These are phyloP conservation scores for Microtus richardsoni DNA, from an alignment of 2,113 vertebrate genomes.

Conservation along the genomic window DNA sequence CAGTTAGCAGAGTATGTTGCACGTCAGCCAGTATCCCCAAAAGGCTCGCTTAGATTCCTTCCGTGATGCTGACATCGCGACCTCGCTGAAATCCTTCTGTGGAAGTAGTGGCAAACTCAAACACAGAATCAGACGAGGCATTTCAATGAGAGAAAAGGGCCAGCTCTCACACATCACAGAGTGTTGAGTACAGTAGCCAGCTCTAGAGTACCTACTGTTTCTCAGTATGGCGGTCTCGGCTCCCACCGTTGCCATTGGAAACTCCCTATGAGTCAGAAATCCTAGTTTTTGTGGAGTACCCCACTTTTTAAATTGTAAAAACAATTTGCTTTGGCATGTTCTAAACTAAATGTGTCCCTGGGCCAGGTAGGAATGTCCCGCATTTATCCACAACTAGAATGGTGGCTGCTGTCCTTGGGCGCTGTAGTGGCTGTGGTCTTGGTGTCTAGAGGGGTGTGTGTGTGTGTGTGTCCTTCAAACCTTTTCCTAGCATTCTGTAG, in stretches of 20 bases:
- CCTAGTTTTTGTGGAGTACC: neutral
- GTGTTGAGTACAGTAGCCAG: neutral
- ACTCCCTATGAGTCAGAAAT: neutral
- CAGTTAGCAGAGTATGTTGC: neutral
- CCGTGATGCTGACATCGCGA: neutral
- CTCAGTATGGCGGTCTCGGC: neutral
- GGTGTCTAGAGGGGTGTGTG: neutral
- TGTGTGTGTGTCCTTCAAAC: rapidly evolving
- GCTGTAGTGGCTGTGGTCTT: too few relatives aligned
- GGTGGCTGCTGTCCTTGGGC: rapidly evolving
- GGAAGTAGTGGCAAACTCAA: neutral
- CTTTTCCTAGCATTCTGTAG: neutral
- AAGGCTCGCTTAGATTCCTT: neutral
- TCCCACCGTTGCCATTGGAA: neutral
- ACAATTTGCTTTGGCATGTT: neutral
- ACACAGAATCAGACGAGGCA: neutral
- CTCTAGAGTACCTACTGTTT: rapidly evolving
- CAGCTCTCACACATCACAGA: neutral
- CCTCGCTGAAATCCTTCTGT: neutral
- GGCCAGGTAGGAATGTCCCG: too few relatives aligned
- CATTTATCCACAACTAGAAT: rapidly evolving
- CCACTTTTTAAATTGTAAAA: neutral
- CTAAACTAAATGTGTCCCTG: neutral
- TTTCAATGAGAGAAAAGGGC: neutral
- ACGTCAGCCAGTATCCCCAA: neutral